These are phyloP conservation scores for Pyrgus malvae DNA, from an alignment of 2,888 invertebrate species.

Conservation along the genomic window DNA sequence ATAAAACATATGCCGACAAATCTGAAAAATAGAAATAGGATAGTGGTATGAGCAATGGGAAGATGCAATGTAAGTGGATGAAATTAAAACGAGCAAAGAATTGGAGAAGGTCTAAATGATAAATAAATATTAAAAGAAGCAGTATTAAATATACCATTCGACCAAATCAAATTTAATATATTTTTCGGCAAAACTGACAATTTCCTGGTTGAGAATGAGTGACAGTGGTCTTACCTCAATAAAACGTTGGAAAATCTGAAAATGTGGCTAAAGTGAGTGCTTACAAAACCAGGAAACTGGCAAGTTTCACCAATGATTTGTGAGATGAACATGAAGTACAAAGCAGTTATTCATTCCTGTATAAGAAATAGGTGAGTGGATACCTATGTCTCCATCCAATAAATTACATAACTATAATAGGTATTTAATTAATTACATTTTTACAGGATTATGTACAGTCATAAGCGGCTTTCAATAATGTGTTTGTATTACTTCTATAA, in stretches of 20 bases:
- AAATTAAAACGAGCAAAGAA: conserved; percentile 32
- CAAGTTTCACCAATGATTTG: conserved; percentile 56
- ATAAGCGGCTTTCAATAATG: conserved; percentile 20
- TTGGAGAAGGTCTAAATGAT: conserved; percentile 29
- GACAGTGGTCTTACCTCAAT: conserved; percentile 71
- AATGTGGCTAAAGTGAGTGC: conserved; percentile 66
- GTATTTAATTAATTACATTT: conserved; percentile 35
- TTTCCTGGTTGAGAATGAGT: conserved; percentile 65
- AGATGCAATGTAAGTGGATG: conserved; percentile 31
- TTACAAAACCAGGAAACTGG: conserved; percentile 59
- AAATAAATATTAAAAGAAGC: conserved; percentile 33
- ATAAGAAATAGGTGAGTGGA: neutral
- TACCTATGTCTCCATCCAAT: neutral
- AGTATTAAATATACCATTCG: conserved; percentile 36
- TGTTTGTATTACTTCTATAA: neutral
- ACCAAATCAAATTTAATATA: conserved; percentile 44
- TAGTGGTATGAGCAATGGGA: conserved; percentile 37
- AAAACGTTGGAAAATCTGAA: conserved; percentile 71
- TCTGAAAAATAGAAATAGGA: conserved; percentile 9
- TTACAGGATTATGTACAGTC: conserved; percentile 18
- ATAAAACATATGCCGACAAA: conserved; percentile 9
- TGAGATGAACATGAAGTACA: conserved; percentile 61
- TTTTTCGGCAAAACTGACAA: conserved; percentile 44
- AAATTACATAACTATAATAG: neutral
- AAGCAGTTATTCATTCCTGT: conserved; percentile 64